Conservation (phyloP, 2,797 vertebrate genomes). For the Euthynnus affinis region DNA sequence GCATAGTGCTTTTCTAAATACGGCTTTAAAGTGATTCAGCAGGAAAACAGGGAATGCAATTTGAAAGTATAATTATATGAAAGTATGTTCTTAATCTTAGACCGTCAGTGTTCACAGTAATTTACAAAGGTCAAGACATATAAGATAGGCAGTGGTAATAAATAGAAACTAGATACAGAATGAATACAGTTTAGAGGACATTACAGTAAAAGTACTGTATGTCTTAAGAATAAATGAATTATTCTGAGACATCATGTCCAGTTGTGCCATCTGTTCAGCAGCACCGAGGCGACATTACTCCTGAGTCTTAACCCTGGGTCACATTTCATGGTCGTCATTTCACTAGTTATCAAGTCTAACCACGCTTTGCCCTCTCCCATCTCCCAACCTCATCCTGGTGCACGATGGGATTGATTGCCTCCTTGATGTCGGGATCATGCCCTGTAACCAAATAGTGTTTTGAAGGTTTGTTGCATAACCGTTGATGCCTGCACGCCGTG, state of each 20-base stretch:
- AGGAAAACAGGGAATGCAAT: too few species aligned
- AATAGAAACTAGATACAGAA: not conserved
- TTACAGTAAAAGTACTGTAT: not conserved
- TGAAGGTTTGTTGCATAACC: slow-evolving; percentile 65
- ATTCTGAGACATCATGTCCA: not conserved
- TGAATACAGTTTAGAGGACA: not conserved
- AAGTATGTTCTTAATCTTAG: not conserved
- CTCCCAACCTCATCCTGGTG: slow-evolving; percentile 37
- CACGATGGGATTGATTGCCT: slow-evolving; percentile 69
- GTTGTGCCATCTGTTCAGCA: not conserved
- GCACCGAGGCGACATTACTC: slow-evolving; percentile 34
- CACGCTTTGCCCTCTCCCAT: slow-evolving; percentile 37
- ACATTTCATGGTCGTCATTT: slow-evolving; percentile 45
- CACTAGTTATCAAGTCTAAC: slow-evolving; percentile 36
- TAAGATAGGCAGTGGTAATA: not conserved
- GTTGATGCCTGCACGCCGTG: slow-evolving; percentile 13
- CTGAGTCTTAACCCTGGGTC: slow-evolving; percentile 38
- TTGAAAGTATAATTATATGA: too few species aligned
- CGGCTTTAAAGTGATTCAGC: not conserved
- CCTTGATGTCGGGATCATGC: slow-evolving; percentile 60
- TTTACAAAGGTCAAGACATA: not conserved
- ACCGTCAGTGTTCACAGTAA: not conserved
- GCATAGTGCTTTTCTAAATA: not conserved
- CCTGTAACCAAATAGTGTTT: slow-evolving; percentile 56
- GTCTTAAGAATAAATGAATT: slow-evolving; percentile 11